These are phyloP conservation scores for Keiferia lycopersicella DNA, from an alignment of 2,888 invertebrate species.

Conservation along the genomic window DNA sequence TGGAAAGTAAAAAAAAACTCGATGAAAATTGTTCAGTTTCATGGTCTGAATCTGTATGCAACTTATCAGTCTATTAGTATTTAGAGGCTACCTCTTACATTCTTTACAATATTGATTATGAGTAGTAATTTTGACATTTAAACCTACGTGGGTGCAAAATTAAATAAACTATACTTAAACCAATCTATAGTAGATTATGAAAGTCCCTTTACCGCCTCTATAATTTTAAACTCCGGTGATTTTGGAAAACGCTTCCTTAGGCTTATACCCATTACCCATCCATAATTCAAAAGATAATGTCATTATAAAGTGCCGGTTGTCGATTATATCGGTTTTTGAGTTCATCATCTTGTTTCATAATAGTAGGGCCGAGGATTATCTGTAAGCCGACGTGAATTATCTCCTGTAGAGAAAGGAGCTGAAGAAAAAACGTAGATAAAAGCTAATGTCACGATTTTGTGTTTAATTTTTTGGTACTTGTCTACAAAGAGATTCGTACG, in stretches of 20 bases:
- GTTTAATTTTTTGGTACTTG: neutral
- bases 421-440: constrained; percentile 8
- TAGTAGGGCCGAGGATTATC: constrained; percentile 21
- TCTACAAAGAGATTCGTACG: too few relatives aligned
- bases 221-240: constrained; percentile 8
- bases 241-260: constrained; percentile 29
- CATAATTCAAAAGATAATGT: constrained; percentile 34
- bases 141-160: too few relatives aligned
- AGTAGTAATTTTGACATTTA: too few relatives aligned
- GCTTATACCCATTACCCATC: constrained; percentile 23
- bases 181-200: neutral
- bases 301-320: constrained; percentile 34
- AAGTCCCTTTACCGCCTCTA: neutral
- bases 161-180: too few relatives aligned
- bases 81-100: too few relatives aligned
- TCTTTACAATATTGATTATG: too few relatives aligned
- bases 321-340: constrained; percentile 28
- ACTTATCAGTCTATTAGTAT: too few relatives aligned
- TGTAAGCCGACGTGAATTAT: constrained; percentile 24
- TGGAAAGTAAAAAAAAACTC: too few relatives aligned
- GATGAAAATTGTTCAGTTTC: too few relatives aligned
- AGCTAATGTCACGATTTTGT: neutral
- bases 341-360: constrained; percentile 20
- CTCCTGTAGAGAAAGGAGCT: neutral
- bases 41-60: too few relatives aligned